phyloP scores from a whole-genome alignment of 1,140 invertebrate genomes.

The Aphidius gifuensis region DNA sequence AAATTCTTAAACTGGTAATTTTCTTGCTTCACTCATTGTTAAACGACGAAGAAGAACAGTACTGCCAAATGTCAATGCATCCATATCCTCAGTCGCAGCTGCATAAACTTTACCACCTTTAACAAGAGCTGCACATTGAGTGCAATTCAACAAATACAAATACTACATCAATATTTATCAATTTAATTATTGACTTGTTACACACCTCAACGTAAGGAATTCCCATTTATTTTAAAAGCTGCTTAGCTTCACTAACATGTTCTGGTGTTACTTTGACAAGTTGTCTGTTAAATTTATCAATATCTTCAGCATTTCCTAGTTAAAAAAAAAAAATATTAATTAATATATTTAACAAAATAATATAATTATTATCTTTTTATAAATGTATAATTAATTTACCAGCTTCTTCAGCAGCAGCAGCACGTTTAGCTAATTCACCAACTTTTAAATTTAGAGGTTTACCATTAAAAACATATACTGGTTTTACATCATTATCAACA shows the following conservation, averaged over 20 bases:
- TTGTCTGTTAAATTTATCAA: no score
- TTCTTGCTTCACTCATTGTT: slow-evolving; percentile 94
- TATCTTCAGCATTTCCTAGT: slow-evolving; percentile 84
- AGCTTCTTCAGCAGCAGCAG: slow-evolving; percentile 86
- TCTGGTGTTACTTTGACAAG: slow-evolving; percentile 93
- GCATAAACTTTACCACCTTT: slow-evolving; percentile 93
- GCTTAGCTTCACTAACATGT: slow-evolving; percentile 88
- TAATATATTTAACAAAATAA: no score
- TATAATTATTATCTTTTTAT: no score
- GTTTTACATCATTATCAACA: slow-evolving; percentile 97
- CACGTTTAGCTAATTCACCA: slow-evolving; percentile 85
- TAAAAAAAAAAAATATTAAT: slow-evolving; percentile 24
- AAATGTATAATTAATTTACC: no score
- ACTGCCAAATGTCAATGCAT: no score
- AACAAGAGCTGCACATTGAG: slow-evolving; percentile 93
- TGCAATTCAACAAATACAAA: slow-evolving; percentile 46
- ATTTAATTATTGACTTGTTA: background rate
- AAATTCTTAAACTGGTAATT: slow-evolving; percentile 96
- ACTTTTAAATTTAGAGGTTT: slow-evolving; percentile 93
- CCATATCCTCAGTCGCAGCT: slow-evolving; percentile 97
- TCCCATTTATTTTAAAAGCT: slow-evolving; percentile 90
- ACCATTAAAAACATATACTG: slow-evolving; percentile 99
- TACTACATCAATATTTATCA: slow-evolving; percentile 36
- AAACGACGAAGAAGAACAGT: slow-evolving; percentile 84
- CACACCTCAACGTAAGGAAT: slow-evolving; percentile 90